Evolutionary conservation across 2,888 invertebrate genomes (phyloP).

Genomic region (Drosophila infuscata): DNA sequence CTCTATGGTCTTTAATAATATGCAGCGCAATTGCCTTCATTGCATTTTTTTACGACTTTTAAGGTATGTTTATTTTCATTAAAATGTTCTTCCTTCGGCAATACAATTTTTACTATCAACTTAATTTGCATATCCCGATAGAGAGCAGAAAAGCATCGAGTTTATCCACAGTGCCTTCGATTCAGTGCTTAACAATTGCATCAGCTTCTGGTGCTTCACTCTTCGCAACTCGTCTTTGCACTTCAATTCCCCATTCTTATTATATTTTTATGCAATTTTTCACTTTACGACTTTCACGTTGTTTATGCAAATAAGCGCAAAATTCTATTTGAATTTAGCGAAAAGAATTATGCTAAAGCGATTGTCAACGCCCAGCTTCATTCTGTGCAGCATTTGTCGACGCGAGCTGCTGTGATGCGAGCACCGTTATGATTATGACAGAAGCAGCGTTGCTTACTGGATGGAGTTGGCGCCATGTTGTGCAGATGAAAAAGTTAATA

Average conservation of each 20-base stretch:
- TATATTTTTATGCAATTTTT: conserved; percentile 72
- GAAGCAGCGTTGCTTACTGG: conserved; percentile 12
- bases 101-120: neutral
- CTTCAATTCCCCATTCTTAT: conserved; percentile 56
- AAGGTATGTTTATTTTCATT: neutral
- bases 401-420: conserved; percentile 24
- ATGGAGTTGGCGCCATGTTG: conserved; percentile 58
- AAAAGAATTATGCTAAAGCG: conserved; percentile 74
- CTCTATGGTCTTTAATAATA: neutral
- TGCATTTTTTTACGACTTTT: neutral
- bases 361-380: conserved; percentile 69
- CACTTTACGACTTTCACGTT: conserved; percentile 77
- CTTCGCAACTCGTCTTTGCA: conserved; percentile 34
- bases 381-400: conserved; percentile 10
- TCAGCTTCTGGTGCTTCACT: conserved; percentile 29
- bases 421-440: conserved; percentile 71
- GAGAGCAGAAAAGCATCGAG: neutral
- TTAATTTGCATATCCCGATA: conserved; percentile 11
- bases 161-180: conserved; percentile 41
- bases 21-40: neutral
- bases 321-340: conserved; percentile 75
- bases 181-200: conserved; percentile 51
- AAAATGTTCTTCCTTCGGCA: neutral
- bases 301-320: conserved; percentile 80
- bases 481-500: conserved; percentile 52